phyloP scores from a whole-genome alignment of 23 tunicate species.

The Diplosoma virens region DNA sequence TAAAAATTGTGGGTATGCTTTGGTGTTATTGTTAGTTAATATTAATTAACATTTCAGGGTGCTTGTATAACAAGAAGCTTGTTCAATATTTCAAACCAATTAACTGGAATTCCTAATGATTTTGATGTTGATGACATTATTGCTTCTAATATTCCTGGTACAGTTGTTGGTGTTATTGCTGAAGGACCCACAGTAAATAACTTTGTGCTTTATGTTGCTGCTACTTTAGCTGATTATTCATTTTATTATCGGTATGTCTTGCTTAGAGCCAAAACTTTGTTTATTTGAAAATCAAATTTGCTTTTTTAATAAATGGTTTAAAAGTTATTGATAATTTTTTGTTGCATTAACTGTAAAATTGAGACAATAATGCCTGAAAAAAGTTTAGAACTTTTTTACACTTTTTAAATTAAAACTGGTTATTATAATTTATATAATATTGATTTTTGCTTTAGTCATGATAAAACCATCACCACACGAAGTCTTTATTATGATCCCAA shows the following conservation, averaged over 20 bases:
- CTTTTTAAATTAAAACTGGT: too few species aligned
- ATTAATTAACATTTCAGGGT: too few species aligned
- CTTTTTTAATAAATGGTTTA: too few species aligned
- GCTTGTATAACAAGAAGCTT: constrained; percentile 55
- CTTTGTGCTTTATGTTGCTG: constrained; percentile 55
- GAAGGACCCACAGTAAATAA: constrained; percentile 87
- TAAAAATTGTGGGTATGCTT: too few species aligned
- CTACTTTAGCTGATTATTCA: not conserved
- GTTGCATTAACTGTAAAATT: too few species aligned
- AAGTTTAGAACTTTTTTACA: too few species aligned
- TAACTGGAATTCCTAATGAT: constrained; percentile 1
- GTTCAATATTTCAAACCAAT: constrained; percentile 19
- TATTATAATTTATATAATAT: too few species aligned
- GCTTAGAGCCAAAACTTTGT: not conserved
- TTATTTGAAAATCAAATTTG: too few species aligned
- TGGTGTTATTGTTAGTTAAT: too few species aligned
- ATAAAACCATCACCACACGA: constrained; percentile 34
- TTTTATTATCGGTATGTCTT: not conserved
- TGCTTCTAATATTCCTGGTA: constrained; percentile 36
- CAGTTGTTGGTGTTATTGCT: constrained; percentile 61
- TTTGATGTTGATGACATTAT: constrained; percentile 12
- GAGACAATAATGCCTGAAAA: too few species aligned
- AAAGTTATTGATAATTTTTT: too few species aligned
- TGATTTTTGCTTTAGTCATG: constrained; percentile 28
- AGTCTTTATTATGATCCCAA: constrained; percentile 49